Evolutionary conservation across 2,113 vertebrate species (phyloP), one percentile per base, ranked within the genome.

Genomic region (Miniopterus natalensis): DNA sequence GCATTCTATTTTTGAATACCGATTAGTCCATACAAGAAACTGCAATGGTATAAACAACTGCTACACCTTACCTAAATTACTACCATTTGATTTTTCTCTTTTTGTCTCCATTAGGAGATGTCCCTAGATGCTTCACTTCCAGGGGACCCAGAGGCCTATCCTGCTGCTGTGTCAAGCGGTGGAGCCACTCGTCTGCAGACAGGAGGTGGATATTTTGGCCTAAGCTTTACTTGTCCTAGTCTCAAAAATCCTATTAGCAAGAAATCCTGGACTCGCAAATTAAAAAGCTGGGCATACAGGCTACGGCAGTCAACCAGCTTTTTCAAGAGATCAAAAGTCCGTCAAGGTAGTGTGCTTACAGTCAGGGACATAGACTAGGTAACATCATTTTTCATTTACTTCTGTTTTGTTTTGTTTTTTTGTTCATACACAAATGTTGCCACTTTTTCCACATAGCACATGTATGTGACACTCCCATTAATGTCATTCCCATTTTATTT

Each of bases 161-260:
- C 98, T 97, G 98, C 98, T 97, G 97, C 98, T 97, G 97, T 98
- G 95, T 80, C 97, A 95, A 97, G 96, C 13, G 77, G 68, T 53
- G 99, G 99, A 99, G 97, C 98, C 98, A 98, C 98, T 97, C 98
- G 97, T 98, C 99, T 99, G 98, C 99, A 99, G 98, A 99, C 98
- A 99, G 99, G 99, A 99, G 99, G 99, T 99, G 99, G 99, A 99
- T 99, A 99, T 99, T 99, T 99, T 99, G 99, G 99, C 99, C 99
- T 99, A 99, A 99, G 99, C 99, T 99, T 99, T 99, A 99, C 99
- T 99, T 99, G 99, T 99, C 99, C 99, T 99, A 99, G 99, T 99
- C 99, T 99, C 99, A 99, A 98, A 99, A 99, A 99, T 99, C 99
- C 99, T 98, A 99, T 99, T 99, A 99, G 99, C 99, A 99, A 99